Evolutionary conservation across 2,797 vertebrate species (phyloP).

Genomic region (Alcedo atthis): DNA sequence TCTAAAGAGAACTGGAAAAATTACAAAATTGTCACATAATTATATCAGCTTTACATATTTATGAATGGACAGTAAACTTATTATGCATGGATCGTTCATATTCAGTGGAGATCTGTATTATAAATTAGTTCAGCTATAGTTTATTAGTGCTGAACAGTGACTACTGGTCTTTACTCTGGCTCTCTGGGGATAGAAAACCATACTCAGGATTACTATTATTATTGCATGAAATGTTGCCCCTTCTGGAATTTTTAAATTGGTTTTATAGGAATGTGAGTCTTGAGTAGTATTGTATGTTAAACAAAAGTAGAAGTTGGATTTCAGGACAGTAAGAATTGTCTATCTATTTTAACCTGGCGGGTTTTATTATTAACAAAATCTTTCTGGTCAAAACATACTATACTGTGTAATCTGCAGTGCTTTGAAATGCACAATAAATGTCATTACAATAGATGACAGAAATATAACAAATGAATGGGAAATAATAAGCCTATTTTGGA

Average conservation of each 20-base stretch:
- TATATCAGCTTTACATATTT: slow-evolving; percentile 5
- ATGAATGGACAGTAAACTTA: slow-evolving; percentile 32
- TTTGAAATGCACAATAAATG: neutral
- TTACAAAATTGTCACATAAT: neutral
- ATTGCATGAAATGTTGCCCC: neutral
- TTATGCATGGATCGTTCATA: neutral
- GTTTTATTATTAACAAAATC: neutral
- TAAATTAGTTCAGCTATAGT: slow-evolving; percentile 1
- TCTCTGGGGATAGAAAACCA: neutral
- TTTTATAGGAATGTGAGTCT: neutral
- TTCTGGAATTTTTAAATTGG: slow-evolving; percentile 7
- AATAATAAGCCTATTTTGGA: neutral
- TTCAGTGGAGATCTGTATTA: slow-evolving; percentile 14
- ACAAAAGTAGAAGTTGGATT: neutral
- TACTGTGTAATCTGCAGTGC: neutral
- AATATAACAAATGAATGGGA: neutral
- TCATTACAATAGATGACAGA: neutral
- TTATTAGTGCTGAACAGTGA: slow-evolving; percentile 17
- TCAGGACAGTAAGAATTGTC: neutral
- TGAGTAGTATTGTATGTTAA: neutral
- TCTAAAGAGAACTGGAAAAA: neutral
- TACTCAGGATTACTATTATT: neutral
- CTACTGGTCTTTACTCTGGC: neutral
- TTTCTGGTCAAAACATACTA: neutral
- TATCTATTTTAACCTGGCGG: neutral